Base-by-base conservation (phyloP, 1,140 invertebrate species). In the Hylyphantes graminicola region DNA sequence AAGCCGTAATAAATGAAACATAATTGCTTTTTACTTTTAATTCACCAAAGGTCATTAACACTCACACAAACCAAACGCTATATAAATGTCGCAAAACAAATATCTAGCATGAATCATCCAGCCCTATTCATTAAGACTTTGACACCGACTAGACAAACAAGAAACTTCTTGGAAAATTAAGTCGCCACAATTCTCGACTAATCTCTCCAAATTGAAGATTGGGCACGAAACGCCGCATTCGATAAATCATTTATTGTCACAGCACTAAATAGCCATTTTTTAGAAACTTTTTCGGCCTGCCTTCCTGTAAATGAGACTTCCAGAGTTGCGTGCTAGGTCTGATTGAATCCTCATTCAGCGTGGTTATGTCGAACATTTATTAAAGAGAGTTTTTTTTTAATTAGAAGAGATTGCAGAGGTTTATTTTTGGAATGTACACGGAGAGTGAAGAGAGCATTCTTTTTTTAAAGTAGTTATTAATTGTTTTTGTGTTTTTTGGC, bases 241-340 rank as follows among this genome's bases (percentile, higher is more conserved):
- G 57, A 76, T 76, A 76, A 76, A 76, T 76, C 74, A 76, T 76
- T 61, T 76, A 76, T 76, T 76, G 74, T 76, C 74, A 76, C 53
- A 19, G 55, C 10, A 15, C 54, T 76, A 76, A 76, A 76, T 76
- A 59, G 50, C 13, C 68, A 50, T n/a, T 76, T 61, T 76, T 76
- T 35, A 35, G 35, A 35, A 35, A 35, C 51, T 59, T 74, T 35
- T 76, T 50, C 12, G 17, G 17, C 17, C 12, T 15, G 57, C 57
- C 17, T 61, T 61, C 17, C 57, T 15, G 17, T 15, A 61, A 17
- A 12, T 6, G 57, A 15, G 57, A 35, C 35, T 35, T 35, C 5
- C 35, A 35, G 57, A 12, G 57, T 76, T 76, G 74, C 74, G 74
- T 76, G 74, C 59, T 6, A 13, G 12, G 9, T 13, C 3, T 76